Base-by-base conservation (phyloP, 1,140 invertebrate genomes). In the Cherax quadricarinatus region DNA sequence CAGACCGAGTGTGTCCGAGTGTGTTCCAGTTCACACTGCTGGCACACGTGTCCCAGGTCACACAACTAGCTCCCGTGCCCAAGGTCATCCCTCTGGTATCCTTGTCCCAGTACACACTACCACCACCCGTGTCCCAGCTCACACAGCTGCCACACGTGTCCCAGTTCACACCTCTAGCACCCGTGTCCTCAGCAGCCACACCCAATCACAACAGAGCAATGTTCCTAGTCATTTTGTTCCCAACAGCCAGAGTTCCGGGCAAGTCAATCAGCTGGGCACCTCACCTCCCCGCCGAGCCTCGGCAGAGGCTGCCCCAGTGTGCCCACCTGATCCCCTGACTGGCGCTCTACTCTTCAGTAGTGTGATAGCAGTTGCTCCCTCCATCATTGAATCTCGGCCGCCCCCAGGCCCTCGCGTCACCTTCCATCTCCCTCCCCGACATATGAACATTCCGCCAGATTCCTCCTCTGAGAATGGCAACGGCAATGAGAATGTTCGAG, bases 391-490 rank as follows among this genome's bases (percentile, higher is more conserved):
- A 16, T 12, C 18, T 21, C 60, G 62, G 10, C 66, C 49, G 24
- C 80, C 79, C 12, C 30, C 79, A 49, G 86, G 79, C 41, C 86
- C 60, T 7, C 85, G 88, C 18, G 92, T 93, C 83, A 93, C 92
- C 18, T 93, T 93, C 75, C 88, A 93, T 51, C 88, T 93, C 4
- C 92, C 92, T 3, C 92, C 92, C 10, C 53, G 88, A 16, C 92
- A 92, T 57, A 92, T 93, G 80, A 92, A 90, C 83, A 93, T 89
- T n/a, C 91, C 93, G 0, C 93, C 93, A 6, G 93, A 93, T 24
- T 93, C 93, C 41, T 93, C 88, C 66, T 93, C 93, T 7, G 93
- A 93, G 24, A 93, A 93, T 60, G 93, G 93, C 30, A 93, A 93
- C 49, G 93, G 93, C 9, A 93, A 93, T 70, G 93, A 93, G 66